phyloP scores from a whole-genome alignment of 2,113 vertebrate genomes.

The Gymnorhina tibicen region DNA sequence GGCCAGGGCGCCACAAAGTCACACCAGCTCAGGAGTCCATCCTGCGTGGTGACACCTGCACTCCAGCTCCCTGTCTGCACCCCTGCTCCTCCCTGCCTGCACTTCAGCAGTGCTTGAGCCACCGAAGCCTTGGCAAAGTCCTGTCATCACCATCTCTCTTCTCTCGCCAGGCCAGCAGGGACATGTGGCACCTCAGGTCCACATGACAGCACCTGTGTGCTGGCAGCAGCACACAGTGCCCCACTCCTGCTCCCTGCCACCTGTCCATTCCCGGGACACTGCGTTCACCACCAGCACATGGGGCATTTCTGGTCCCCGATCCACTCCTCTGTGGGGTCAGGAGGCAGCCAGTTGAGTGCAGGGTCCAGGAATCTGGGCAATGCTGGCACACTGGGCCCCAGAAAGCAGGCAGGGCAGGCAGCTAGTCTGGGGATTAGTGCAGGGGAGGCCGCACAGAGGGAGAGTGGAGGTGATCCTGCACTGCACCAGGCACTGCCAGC shows the following conservation, averaged over 20 bases:
- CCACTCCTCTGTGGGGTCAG: background rate
- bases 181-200: background rate
- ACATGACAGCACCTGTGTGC: fast-evolving
- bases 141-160: fast-evolving
- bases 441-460: fast-evolving
- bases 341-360: background rate
- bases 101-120: background rate
- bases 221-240: background rate
- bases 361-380: background rate
- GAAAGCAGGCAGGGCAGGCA: background rate
- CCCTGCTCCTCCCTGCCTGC: background rate
- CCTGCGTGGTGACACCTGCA: background rate
- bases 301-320: background rate
- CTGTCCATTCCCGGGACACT: fast-evolving
- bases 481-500: background rate
- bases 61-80: background rate
- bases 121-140: background rate
- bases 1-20: fast-evolving
- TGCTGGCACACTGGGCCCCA: fast-evolving
- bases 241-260: background rate
- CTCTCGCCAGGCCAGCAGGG: background rate
- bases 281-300: fast-evolving
- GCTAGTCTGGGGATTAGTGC: background rate
- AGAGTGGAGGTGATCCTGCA: background rate
- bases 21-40: background rate